Conservation (phyloP, 2,888 invertebrate genomes). For the Eilema sororculum region DNA sequence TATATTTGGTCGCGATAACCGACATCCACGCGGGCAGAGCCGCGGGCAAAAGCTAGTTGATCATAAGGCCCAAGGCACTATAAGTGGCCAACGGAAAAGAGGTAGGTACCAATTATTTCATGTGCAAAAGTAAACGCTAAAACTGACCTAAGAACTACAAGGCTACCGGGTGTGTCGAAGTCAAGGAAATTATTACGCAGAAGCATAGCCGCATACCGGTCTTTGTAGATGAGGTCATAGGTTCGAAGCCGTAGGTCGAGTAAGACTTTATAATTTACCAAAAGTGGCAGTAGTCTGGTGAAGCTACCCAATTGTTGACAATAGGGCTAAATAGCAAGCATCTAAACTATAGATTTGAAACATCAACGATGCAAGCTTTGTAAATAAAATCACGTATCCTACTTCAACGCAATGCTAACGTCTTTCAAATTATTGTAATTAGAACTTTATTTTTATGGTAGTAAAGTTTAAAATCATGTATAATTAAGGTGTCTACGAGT, state of each 20-base stretch:
- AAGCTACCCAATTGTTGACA: neutral
- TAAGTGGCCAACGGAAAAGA: too few relatives aligned
- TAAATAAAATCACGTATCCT: neutral
- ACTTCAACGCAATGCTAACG: neutral
- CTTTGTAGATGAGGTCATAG: neutral
- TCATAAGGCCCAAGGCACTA: too few relatives aligned
- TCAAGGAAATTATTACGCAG: neutral
- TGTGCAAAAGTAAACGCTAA: neutral
- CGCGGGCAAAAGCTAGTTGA: too few relatives aligned
- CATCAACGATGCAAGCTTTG: neutral
- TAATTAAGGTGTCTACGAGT: neutral
- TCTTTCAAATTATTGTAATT: neutral
- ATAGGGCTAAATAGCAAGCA: neutral
- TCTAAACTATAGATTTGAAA: too few relatives aligned
- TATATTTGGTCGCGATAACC: too few relatives aligned
- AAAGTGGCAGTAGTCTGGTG: neutral
- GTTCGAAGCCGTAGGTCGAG: neutral
- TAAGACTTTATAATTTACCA: neutral
- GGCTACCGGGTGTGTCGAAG: neutral
- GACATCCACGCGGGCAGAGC: too few relatives aligned
- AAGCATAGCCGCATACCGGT: neutral
- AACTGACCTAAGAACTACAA: neutral
- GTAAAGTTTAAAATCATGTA: neutral
- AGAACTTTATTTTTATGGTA: neutral
- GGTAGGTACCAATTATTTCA: neutral